Evolutionary conservation across 2,113 vertebrate species (phyloP).

Genomic region (Sapajus apella): DNA sequence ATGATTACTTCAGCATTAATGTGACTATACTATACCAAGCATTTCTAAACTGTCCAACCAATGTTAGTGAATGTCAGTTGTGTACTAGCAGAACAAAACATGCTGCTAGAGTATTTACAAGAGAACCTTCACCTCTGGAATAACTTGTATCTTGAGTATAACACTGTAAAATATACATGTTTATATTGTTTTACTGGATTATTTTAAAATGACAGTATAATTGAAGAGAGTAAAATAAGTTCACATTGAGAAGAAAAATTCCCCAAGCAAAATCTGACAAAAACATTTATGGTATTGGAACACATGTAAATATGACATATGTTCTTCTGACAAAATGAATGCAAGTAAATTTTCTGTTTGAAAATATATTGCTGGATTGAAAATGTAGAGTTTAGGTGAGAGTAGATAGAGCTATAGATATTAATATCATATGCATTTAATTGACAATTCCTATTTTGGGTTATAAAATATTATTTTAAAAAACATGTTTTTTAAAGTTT

Average conservation of each 20-base stretch:
- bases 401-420: neutral
- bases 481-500: slow-evolving; percentile 29
- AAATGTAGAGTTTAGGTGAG: neutral
- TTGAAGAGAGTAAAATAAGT: neutral
- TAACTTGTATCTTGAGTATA: slow-evolving; percentile 13
- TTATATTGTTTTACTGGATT: neutral
- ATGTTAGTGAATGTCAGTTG: neutral
- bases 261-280: neutral
- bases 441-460: neutral
- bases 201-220: neutral
- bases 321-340: neutral
- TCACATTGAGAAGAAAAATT: neutral
- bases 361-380: slow-evolving; percentile 12
- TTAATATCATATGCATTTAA: neutral
- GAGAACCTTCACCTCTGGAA: slow-evolving; percentile 49
- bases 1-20: slow-evolving; percentile 37
- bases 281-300: neutral
- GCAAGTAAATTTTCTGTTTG: neutral
- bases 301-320: neutral
- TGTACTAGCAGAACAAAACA: neutral
- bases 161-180: neutral
- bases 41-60: slow-evolving; percentile 35
- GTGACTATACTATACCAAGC: neutral
- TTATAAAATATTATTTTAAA: neutral
- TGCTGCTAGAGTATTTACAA: neutral